Evolutionary conservation across 2,113 vertebrate species (phyloP), one percentile per base, ranked within the genome.

Genomic region (Hyperopisus bebe): DNA sequence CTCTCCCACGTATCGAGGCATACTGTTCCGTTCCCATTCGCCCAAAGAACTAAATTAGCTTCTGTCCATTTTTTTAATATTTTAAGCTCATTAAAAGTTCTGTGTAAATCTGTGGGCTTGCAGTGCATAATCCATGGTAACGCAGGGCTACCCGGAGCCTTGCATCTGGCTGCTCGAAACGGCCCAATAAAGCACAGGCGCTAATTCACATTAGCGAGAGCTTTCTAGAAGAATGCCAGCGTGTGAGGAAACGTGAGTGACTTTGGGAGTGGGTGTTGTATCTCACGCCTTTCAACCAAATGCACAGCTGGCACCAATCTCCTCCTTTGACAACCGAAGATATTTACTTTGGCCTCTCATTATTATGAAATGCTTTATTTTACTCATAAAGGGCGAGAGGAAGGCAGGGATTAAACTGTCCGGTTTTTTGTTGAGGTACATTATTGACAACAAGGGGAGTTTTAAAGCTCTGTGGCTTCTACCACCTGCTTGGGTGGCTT

Each of bases 71-170:
- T 47, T n/a, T n/a, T 2, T 0, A 3, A 47, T 47, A 24, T 19
- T 83, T 83, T 46, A 46, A 84, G 82, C 82, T 84, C 82, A 24
- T 84, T 84, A 84, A 84, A 44, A 44, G 82, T 84, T 84, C 42
- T n/a, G 82, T 47, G 82, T 24, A 47, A 47, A 84, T 21, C 42
- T 47, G 44, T 47, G 80, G 70, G 80, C 19, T 83, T 3, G 21
- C 42, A 0, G 6, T 1, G 21, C 19, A n/a, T 84, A 47, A 84
- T 84, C 44, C 42, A 47, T 11, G 17, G 82, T n/a, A 47, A 5
- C 3, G 11, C 21, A 1, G 0, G 39, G 21, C 44, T 46, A 47
- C 80, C 44, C 15, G 5, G 42, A 84, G 44, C 80, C 70, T 24
- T n/a, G 82, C 2, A 27, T 46, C 21, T 13, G 2, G 21, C 82